Conservation (phyloP, 1,140 invertebrate species). For the Atta cephalotes region DNA sequence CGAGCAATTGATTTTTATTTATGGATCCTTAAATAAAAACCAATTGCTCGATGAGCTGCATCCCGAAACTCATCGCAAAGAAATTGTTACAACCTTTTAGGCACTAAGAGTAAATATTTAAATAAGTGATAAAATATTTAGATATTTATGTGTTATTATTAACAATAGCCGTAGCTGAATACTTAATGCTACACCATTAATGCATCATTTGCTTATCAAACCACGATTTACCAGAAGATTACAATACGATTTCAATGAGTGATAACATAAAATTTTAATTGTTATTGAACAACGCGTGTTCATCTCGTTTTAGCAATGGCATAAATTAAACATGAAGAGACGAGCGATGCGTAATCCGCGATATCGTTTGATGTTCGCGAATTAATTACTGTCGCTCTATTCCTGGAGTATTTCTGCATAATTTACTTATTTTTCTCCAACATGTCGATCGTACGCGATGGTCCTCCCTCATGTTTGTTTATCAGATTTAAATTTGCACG, state of each 20-base stretch:
- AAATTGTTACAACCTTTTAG: no score
- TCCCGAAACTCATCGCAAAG: no score
- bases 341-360: conserved; percentile 9
- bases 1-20: no score
- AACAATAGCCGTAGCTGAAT: background rate
- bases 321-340: conserved; percentile 53
- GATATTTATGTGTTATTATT: background rate
- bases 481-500: conserved; percentile 18
- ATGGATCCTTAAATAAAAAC: no score
- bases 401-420: conserved; percentile 52
- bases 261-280: conserved; percentile 42
- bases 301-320: conserved; percentile 25
- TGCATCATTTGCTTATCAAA: conserved; percentile 2
- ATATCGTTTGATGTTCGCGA: conserved; percentile 52
- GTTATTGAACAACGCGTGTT: conserved; percentile 21
- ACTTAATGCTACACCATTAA: background rate
- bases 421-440: conserved; percentile 57
- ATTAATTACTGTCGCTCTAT: conserved; percentile 57
- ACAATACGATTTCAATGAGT: conserved; percentile 22
- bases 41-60: no score
- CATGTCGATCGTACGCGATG: conserved; percentile 10
- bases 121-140: background rate
- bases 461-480: conserved; percentile 27
- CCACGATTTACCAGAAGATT: conserved; percentile 13
- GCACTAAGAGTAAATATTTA: no score